Conservation (phyloP, 30 jellyfish, hydroid and myxozoan genomes). For the Sanderia malayensis region DNA sequence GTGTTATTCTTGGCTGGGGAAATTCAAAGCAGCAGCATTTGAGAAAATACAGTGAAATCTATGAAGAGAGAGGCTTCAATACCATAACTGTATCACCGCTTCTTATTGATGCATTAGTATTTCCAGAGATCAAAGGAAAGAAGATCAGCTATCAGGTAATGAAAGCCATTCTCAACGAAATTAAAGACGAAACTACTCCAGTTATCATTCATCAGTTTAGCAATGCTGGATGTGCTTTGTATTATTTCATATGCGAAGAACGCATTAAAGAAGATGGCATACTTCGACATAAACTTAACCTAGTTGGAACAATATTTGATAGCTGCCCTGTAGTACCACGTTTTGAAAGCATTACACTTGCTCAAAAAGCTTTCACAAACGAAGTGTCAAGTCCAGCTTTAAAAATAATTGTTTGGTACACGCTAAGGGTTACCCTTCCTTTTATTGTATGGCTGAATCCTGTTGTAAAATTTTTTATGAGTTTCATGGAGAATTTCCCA, state of each 20-base stretch:
- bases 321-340: slow-evolving; percentile 86
- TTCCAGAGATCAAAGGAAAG: slow-evolving; percentile 53
- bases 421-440: slow-evolving; percentile 13
- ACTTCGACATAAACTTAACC: background rate
- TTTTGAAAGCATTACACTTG: slow-evolving; percentile 39
- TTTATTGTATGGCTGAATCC: slow-evolving; percentile 53
- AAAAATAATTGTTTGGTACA: slow-evolving; percentile 18
- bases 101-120: slow-evolving; percentile 51
- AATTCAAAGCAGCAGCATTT: slow-evolving; percentile 48
- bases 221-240: slow-evolving; percentile 78
- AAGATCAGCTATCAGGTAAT: slow-evolving; percentile 38
- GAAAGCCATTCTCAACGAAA: slow-evolving; percentile 19
- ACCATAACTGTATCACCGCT: slow-evolving; percentile 70
- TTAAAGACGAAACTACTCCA: slow-evolving; percentile 7
- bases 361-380: slow-evolving; percentile 57
- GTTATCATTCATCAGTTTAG: slow-evolving; percentile 61
- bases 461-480: slow-evolving; percentile 54
- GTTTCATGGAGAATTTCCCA: slow-evolving; percentile 34
- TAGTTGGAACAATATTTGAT: slow-evolving; percentile 73
- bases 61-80: slow-evolving; percentile 44
- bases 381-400: slow-evolving; percentile 22
- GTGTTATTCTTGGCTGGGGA: slow-evolving; percentile 91
- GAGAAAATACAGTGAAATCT: slow-evolving; percentile 60
- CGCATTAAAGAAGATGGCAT: background rate
- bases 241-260: slow-evolving; percentile 31